Evolutionary conservation across 35 echinoderm and acorn worm genomes (phyloP).

Genomic region (Holothuria glaberrima): DNA sequence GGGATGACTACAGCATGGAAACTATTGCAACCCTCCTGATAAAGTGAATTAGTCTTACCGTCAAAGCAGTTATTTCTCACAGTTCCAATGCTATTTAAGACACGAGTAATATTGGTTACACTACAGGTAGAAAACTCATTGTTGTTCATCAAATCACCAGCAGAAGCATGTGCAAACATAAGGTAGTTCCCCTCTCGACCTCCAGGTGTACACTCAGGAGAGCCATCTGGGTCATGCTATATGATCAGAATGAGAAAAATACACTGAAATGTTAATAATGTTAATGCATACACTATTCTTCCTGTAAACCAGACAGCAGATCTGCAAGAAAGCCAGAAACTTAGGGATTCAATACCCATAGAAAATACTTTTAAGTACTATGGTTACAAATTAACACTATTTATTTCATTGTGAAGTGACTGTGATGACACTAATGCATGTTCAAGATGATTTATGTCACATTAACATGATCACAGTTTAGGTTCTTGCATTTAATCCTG

Average conservation of each 20-base stretch:
- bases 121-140: conserved; percentile 80
- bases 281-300: too few species aligned
- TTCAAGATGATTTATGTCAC: too few species aligned
- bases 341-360: too few species aligned
- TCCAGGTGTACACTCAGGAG: conserved; percentile 64
- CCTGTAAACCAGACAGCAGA: too few species aligned
- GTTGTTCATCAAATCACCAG: conserved; percentile 74
- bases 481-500: too few species aligned
- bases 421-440: too few species aligned
- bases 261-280: too few species aligned
- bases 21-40: neutral
- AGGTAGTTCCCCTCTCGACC: conserved; percentile 77
- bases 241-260: neutral
- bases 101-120: conserved; percentile 59
- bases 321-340: too few species aligned
- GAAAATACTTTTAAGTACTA: neutral
- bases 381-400: neutral
- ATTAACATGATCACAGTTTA: too few species aligned
- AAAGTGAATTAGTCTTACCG: conserved; percentile 47
- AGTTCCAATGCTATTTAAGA: conserved; percentile 20
- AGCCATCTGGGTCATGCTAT: conserved; percentile 77
- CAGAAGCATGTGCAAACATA: conserved; percentile 90
- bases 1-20: neutral
- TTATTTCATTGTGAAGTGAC: too few species aligned
- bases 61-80: conserved; percentile 62